phyloP scores from a whole-genome alignment of 2,113 vertebrate genomes.

The Sceloporus tristichus region DNA sequence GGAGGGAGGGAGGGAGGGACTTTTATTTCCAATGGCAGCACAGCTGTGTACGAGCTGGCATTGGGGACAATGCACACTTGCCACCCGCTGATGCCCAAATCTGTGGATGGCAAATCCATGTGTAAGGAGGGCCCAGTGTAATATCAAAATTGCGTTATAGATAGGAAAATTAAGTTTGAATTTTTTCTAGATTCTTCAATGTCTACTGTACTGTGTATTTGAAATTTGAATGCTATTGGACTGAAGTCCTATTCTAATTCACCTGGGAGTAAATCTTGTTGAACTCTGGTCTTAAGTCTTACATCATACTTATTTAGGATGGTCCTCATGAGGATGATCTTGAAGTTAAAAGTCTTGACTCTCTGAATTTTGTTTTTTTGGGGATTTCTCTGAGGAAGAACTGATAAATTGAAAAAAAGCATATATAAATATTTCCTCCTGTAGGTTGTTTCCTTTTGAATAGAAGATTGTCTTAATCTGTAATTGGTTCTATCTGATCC shows the following conservation, averaged over 20 bases:
- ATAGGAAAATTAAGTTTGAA: slow-evolving; percentile 3
- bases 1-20: too few relatives aligned
- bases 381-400: background rate
- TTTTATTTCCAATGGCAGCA: too few relatives aligned
- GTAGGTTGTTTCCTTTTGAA: background rate
- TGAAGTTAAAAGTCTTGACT: slow-evolving; percentile 23
- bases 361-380: slow-evolving; percentile 2
- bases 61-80: too few relatives aligned
- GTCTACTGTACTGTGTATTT: background rate
- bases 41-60: too few relatives aligned
- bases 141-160: background rate
- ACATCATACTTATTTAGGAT: background rate
- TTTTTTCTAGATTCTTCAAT: slow-evolving; percentile 17
- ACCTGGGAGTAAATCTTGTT: too few relatives aligned
- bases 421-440: background rate
- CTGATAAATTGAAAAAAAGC: background rate
- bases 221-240: too few relatives aligned
- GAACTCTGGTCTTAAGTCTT: too few relatives aligned
- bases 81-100: too few relatives aligned
- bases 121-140: too few relatives aligned
- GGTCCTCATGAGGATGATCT: slow-evolving; percentile 13
- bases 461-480: slow-evolving; percentile 6
- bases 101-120: too few relatives aligned
- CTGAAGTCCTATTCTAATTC: too few relatives aligned
- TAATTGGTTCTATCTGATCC: slow-evolving; percentile 30